These are phyloP conservation scores for Ennomos quercinarius DNA, from an alignment of 2,888 invertebrate genomes.

Conservation along the genomic window DNA sequence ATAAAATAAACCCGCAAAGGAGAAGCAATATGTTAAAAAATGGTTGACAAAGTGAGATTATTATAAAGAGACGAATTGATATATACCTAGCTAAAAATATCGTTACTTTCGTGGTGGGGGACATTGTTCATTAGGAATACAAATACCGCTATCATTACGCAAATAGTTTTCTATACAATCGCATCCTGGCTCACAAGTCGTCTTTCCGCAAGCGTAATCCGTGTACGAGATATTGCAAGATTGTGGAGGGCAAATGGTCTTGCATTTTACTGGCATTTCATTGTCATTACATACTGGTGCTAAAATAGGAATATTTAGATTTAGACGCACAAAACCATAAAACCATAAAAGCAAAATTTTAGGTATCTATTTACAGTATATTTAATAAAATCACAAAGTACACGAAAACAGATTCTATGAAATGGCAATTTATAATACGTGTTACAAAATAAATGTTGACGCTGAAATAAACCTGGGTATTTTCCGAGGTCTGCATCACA, in stretches of 20 bases:
- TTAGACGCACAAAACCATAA: too few relatives aligned
- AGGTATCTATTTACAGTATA: too few relatives aligned
- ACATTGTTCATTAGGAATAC: conserved; percentile 51
- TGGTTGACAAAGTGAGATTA: too few relatives aligned
- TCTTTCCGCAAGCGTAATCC: conserved; percentile 41
- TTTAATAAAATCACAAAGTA: too few relatives aligned
- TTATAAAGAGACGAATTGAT: too few relatives aligned
- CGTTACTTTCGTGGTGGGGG: conserved; percentile 42
- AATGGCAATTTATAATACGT: neutral
- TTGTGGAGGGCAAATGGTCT: conserved; percentile 53
- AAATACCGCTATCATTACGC: conserved; percentile 49
- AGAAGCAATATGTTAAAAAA: too few relatives aligned
- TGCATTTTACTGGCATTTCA: conserved; percentile 48
- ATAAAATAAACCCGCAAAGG: too few relatives aligned
- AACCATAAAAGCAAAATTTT: too few relatives aligned
- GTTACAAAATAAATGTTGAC: too few relatives aligned
- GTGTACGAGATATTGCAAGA: conserved; percentile 52
- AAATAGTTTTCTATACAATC: conserved; percentile 50
- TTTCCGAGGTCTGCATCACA: conserved; percentile 1
- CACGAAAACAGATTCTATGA: too few relatives aligned
- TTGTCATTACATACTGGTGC: conserved; percentile 47
- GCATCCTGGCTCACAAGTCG: conserved; percentile 50
- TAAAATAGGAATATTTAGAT: neutral
- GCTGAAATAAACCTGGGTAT: neutral
- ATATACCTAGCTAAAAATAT: too few relatives aligned